Conservation (phyloP, 2,797 vertebrate species). For the Alauda arvensis region DNA sequence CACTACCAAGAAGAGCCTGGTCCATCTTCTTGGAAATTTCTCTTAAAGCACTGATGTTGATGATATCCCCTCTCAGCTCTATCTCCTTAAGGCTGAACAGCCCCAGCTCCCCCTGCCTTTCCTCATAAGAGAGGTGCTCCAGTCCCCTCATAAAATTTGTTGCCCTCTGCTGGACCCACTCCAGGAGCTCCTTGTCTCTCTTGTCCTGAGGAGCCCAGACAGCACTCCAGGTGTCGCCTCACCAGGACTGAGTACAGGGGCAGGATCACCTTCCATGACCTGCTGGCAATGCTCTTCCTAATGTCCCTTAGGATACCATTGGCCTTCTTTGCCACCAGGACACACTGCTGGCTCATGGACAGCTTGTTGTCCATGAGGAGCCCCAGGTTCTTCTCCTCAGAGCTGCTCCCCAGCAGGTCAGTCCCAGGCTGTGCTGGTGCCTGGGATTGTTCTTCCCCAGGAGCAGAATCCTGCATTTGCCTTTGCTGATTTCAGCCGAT, state of each 20-base stretch:
- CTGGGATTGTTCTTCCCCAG: background rate
- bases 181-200: background rate
- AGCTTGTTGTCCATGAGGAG: background rate
- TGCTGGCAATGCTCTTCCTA: background rate
- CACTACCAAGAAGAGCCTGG: background rate
- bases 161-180: background rate
- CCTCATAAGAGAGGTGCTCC: background rate
- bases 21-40: background rate
- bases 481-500: background rate
- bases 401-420: background rate
- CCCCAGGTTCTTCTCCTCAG: background rate
- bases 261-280: background rate
- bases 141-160: background rate
- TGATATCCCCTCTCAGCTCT: background rate
- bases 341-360: background rate
- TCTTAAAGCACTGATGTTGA: background rate
- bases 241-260: background rate
- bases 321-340: background rate
- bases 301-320: too few species aligned
- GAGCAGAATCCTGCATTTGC: background rate
- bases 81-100: fast-evolving
- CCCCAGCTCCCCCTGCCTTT: background rate
- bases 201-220: background rate
- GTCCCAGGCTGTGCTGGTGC: background rate
- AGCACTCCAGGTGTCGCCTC: background rate